A percentile compares a stretch with the other conserved stretches of the same genome.
Conservation (phyloP, 1,140 invertebrate genomes). For the Drosophila repleta region DNA sequence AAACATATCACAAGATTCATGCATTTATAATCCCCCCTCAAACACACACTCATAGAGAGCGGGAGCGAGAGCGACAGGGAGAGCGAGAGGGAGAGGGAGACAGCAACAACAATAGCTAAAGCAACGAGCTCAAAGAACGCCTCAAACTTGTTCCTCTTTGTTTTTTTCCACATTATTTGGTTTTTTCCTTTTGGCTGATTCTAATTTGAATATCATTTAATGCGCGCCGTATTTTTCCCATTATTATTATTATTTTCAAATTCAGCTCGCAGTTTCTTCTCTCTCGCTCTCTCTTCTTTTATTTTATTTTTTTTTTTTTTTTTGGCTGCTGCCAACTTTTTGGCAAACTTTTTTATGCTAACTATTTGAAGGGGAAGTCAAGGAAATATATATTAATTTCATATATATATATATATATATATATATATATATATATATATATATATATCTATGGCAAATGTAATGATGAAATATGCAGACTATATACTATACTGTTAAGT, state of each 20-base stretch:
- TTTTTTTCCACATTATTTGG: constrained; percentile 5
- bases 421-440: too few species aligned
- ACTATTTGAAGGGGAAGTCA: background rate
- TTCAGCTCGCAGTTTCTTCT: background rate
- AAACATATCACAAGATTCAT: constrained; percentile 58
- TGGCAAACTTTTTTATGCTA: constrained; percentile 2
- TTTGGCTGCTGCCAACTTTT: constrained; percentile 17
- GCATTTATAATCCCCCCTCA: constrained; percentile 53
- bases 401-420: too few species aligned
- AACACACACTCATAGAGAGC: background rate
- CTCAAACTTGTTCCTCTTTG: constrained; percentile 59
- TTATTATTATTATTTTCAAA: constrained; percentile 33
- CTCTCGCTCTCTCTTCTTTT: too few species aligned
- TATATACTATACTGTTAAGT: too few species aligned
- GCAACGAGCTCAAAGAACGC: constrained; percentile 3
- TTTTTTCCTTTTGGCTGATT: constrained; percentile 27
- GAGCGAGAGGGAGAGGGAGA: background rate
- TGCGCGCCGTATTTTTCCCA: constrained; percentile 14
- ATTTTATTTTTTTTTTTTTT: constrained; percentile 7
- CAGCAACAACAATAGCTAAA: constrained; percentile 12
- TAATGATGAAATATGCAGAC: too few species aligned
- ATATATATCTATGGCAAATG: too few species aligned
- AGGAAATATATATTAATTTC: background rate
- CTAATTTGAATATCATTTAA: constrained; percentile 67
- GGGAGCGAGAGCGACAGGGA: background rate